phyloP scores from a whole-genome alignment of 1,140 invertebrate genomes.

The Portunus trituberculatus region DNA sequence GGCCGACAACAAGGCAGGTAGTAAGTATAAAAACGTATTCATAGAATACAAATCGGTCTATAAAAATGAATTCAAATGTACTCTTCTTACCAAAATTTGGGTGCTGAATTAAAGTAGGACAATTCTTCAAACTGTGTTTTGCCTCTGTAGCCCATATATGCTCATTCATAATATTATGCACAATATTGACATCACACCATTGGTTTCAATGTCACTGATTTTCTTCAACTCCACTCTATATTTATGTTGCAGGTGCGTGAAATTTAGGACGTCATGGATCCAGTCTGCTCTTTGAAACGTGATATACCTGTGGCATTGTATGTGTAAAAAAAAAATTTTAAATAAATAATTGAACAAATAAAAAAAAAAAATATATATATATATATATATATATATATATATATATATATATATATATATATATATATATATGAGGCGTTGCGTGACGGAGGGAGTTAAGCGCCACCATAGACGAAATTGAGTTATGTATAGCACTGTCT shows the following conservation, averaged over 20 bases:
- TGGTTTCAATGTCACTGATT: background rate
- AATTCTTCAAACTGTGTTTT: background rate
- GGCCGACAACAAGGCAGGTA: background rate
- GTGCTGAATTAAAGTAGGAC: background rate
- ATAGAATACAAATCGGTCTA: conserved; percentile 24
- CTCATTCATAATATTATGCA: background rate
- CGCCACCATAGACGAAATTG: too few relatives aligned
- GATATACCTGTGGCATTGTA: conserved; percentile 23
- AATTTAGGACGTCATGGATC: conserved; percentile 40
- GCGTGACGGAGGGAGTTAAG: too few relatives aligned
- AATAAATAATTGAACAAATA: too few relatives aligned
- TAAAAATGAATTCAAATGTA: conserved; percentile 22
- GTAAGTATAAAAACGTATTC: conserved; percentile 24
- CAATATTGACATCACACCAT: background rate
- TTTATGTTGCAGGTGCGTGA: conserved; percentile 36
- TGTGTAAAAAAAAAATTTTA: too few relatives aligned
- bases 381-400: too few relatives aligned
- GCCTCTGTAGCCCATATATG: background rate
- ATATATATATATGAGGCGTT: too few relatives aligned
- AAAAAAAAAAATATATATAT: too few relatives aligned
- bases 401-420: too few relatives aligned
- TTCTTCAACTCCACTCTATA: background rate
- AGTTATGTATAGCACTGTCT: too few relatives aligned
- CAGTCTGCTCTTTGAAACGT: conserved; percentile 54
- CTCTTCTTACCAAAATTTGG: background rate